phyloP scores from a whole-genome alignment of 2,113 vertebrate genomes.

The Otis tarda region DNA sequence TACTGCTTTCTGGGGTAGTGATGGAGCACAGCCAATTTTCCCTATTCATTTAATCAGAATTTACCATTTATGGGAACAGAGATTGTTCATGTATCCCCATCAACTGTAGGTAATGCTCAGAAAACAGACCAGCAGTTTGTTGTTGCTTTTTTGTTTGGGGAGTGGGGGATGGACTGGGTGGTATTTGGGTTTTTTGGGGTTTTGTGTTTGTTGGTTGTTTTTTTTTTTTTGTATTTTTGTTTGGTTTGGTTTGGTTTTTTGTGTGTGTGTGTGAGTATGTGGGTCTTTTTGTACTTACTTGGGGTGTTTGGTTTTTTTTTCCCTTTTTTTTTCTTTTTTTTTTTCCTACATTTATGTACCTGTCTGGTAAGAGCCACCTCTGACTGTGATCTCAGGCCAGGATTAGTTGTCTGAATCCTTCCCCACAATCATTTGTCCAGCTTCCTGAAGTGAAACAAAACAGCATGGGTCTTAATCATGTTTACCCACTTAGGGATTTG shows the following conservation, averaged over 20 bases:
- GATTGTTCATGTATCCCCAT: neutral
- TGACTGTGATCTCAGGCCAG: neutral
- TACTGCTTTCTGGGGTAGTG: neutral
- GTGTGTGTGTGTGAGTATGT: no score
- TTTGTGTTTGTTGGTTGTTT: no score
- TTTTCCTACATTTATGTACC: no score
- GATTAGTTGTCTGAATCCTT: neutral
- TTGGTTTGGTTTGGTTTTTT: no score
- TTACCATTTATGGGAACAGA: neutral
- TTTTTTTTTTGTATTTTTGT: neutral
- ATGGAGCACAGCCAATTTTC: neutral
- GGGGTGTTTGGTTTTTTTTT: no score
- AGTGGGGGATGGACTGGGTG: no score
- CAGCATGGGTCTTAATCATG: neutral
- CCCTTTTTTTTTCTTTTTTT: no score
- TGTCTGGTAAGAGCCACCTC: neutral
- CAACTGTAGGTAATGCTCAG: neutral
- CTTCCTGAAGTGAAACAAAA: neutral
- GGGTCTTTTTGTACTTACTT: no score
- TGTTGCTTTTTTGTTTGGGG: neutral
- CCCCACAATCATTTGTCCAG: neutral
- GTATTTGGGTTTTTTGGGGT: neutral
- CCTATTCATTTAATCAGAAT: neutral
- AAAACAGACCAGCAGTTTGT: neutral
- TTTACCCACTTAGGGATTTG: neutral